Percentiles rank a stretch among this genome's conserved stretches.
Evolutionary conservation across 2,888 invertebrate genomes (phyloP).

Genomic region (Colostygia pectinataria): DNA sequence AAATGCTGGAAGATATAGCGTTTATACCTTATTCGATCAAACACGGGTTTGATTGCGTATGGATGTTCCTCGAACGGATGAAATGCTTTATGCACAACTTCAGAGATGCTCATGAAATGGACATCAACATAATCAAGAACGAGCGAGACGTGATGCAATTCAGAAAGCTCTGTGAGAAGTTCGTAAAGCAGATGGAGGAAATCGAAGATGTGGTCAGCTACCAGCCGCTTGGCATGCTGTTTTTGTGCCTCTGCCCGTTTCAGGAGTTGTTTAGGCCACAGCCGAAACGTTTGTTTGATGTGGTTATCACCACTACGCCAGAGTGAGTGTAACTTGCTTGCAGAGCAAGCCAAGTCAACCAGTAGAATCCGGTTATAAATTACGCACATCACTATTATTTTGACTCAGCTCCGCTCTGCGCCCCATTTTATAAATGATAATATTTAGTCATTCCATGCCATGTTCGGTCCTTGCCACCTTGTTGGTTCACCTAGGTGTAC

Average conservation of each 20-base stretch:
- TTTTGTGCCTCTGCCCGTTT: conserved; percentile 87
- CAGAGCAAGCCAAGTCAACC: too few species aligned
- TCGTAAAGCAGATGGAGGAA: conserved; percentile 86
- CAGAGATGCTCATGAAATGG: conserved; percentile 86
- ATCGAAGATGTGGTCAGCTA: conserved; percentile 86
- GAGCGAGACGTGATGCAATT: conserved; percentile 87
- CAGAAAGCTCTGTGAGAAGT: conserved; percentile 86
- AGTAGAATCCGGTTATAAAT: too few species aligned
- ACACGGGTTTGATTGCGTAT: conserved; percentile 84
- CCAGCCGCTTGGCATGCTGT: conserved; percentile 88
- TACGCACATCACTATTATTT: too few species aligned
- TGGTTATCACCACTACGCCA: conserved; percentile 85
- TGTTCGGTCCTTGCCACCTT: too few species aligned
- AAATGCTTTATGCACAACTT: conserved; percentile 86
- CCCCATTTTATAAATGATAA: too few species aligned
- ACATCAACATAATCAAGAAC: conserved; percentile 83
- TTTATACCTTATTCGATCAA: conserved; percentile 83
- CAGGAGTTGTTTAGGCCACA: conserved; percentile 88
- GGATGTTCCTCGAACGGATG: conserved; percentile 86
- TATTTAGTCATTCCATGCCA: too few species aligned
- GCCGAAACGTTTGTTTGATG: conserved; percentile 86
- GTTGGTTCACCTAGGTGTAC: too few species aligned
- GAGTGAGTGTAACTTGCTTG: conserved; percentile 85
- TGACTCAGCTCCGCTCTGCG: too few species aligned
- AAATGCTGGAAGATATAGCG: conserved; percentile 78